These are phyloP conservation scores for rabbit (Oryctolagus cuniculus) DNA, from an alignment of 2,113 vertebrate genomes.

Conservation along the genomic window mOryCun1.1 NC_091452.1:8804001-8804500, in stretches of 20 bases:
- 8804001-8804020: not conserved
- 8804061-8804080: not conserved
- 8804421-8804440: too few species aligned
- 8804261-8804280: not conserved
- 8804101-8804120: not conserved
- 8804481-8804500: not conserved
- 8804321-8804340: not conserved
- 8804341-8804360: not conserved
- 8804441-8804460: too few species aligned
- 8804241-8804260: too few species aligned
- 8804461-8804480: not conserved
- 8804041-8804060: not conserved
- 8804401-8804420: not conserved
- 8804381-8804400: not conserved
- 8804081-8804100: not conserved
- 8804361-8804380: not conserved
- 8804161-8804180: not conserved
- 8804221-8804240: not conserved
- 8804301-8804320: not conserved
- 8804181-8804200: not conserved
- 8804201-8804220: not conserved
- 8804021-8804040: not conserved
- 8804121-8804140: not conserved
- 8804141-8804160: not conserved
- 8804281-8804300: not conserved